These are phyloP conservation scores for Dicentrarchus labrax DNA, from an alignment of 2,113 vertebrate genomes.

Conservation along the genomic window DNA sequence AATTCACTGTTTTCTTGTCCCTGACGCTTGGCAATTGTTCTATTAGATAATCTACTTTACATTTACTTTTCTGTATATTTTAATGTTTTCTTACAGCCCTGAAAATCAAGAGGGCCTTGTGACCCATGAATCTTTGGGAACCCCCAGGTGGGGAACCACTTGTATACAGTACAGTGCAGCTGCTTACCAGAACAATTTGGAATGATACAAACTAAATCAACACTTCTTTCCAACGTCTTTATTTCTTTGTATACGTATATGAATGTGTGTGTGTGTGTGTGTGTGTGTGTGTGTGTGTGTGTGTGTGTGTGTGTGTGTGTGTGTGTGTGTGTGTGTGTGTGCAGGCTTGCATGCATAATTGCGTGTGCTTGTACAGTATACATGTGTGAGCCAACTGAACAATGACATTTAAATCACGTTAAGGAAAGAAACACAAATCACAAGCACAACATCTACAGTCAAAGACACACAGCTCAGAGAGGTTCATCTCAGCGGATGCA, in stretches of 20 bases:
- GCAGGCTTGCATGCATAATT: constrained; percentile 56
- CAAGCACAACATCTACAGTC: constrained; percentile 41
- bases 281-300: not conserved
- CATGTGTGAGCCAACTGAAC: constrained; percentile 20
- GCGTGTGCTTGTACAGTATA: constrained; percentile 49
- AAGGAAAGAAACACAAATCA: constrained; percentile 40
- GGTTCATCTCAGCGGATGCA: not conserved
- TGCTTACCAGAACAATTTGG: not conserved
- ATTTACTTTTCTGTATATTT: too few relatives aligned
- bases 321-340: not conserved
- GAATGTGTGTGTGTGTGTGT: not conserved
- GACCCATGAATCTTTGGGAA: too few relatives aligned
- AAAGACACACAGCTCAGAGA: constrained; percentile 20
- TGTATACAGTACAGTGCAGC: not conserved
- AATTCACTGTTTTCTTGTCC: too few relatives aligned
- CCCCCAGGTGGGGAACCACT: too few relatives aligned
- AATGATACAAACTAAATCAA: constrained; percentile 13
- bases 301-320: constrained; percentile 22
- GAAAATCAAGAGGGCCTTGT: too few relatives aligned
- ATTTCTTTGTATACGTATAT: constrained; percentile 58
- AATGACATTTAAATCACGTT: constrained; percentile 8
- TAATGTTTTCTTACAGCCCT: too few relatives aligned
- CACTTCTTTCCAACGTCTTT: constrained; percentile 47
- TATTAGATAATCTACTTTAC: too few relatives aligned
- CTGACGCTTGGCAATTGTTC: too few relatives aligned